Conservation (phyloP, 2,888 invertebrate species). For the Amphiduros pacificus region DNA sequence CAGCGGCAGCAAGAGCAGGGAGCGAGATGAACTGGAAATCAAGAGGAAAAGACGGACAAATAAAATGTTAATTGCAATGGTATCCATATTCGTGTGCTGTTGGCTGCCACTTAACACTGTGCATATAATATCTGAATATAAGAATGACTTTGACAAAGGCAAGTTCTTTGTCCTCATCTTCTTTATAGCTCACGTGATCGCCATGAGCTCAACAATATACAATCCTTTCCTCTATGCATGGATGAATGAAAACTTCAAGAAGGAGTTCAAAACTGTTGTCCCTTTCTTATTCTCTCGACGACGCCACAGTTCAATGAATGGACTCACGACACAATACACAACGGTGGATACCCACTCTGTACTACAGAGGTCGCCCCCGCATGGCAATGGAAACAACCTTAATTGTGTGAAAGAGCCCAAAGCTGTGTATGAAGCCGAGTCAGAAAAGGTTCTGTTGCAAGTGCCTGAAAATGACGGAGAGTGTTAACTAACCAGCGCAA, state of each 20-base stretch:
- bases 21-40: constrained; percentile 86
- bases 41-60: constrained; percentile 97
- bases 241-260: constrained; percentile 92
- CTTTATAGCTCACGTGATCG: constrained; percentile 84
- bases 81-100: constrained; percentile 89
- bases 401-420: constrained; percentile 10
- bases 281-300: constrained; percentile 55
- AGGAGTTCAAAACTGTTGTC: constrained; percentile 72
- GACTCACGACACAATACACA: constrained; percentile 52
- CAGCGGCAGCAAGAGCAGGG: constrained; percentile 67
- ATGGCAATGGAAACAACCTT: background rate
- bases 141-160: constrained; percentile 66
- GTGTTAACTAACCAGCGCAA: no score
- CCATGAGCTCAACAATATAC: constrained; percentile 93
- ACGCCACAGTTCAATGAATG: constrained; percentile 42
- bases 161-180: constrained; percentile 85
- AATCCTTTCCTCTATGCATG: constrained; percentile 94
- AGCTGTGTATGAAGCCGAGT: constrained; percentile 14
- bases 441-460: constrained; percentile 13
- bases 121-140: constrained; percentile 71
- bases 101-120: constrained; percentile 81
- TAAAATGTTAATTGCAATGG: constrained; percentile 97
- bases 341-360: constrained; percentile 52
- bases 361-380: constrained; percentile 44
- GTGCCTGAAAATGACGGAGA: constrained; percentile 11